Percentiles rank a stretch among this genome's conserved stretches.
Evolutionary conservation across 2,113 vertebrate species (phyloP).

Genomic region (Pelvicachromis taeniatus): DNA sequence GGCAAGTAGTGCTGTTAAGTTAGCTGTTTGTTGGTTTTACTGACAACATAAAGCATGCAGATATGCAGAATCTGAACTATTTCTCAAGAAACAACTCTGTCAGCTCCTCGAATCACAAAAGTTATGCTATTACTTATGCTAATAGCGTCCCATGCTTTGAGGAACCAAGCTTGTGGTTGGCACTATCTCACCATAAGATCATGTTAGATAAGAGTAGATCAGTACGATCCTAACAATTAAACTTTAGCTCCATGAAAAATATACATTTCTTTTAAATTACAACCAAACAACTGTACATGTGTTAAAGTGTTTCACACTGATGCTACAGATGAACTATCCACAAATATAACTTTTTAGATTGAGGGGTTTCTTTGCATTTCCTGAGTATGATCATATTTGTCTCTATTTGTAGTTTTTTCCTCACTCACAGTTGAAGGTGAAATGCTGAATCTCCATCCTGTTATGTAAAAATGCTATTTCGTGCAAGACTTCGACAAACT

Average conservation of each 20-base stretch:
- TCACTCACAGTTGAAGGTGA: neutral
- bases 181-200: neutral
- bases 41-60: neutral
- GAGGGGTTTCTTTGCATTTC: neutral
- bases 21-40: neutral
- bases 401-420: neutral
- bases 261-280: neutral
- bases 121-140: too few species aligned
- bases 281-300: neutral
- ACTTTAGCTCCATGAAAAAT: too few species aligned
- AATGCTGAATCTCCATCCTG: neutral
- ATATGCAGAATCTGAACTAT: neutral
- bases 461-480: neutral
- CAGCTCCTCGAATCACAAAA: neutral
- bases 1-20: conserved; percentile 69
- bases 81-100: neutral
- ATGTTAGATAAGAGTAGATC: too few species aligned
- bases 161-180: neutral
- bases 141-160: neutral
- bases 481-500: neutral
- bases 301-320: neutral
- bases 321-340: neutral
- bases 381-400: neutral
- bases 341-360: neutral
- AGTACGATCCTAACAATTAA: too few species aligned